Conservation (phyloP, 2,888 invertebrate genomes). For the Platycnemis pennipes region DNA sequence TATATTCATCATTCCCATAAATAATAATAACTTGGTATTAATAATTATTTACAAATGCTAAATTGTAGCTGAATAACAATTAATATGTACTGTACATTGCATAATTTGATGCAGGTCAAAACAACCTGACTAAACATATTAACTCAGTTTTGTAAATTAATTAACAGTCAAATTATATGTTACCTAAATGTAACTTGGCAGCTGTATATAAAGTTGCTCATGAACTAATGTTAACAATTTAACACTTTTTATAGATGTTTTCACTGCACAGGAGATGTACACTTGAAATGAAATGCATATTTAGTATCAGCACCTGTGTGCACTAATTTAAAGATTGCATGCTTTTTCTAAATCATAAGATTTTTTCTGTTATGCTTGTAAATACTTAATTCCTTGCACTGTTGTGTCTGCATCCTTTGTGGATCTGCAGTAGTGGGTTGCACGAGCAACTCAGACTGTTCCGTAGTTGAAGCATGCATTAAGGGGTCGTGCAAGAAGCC, state of each 20-base stretch:
- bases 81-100: neutral
- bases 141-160: neutral
- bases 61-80: neutral
- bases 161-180: neutral
- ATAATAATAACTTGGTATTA: neutral
- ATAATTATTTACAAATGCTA: neutral
- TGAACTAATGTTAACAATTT: slow-evolving; percentile 26
- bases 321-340: slow-evolving; percentile 57
- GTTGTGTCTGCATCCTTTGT: slow-evolving; percentile 64
- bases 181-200: neutral
- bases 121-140: neutral
- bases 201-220: neutral
- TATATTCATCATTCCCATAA: neutral
- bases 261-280: slow-evolving; percentile 50
- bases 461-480: slow-evolving; percentile 92
- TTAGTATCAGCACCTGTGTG: slow-evolving; percentile 56
- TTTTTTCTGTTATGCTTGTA: slow-evolving; percentile 45
- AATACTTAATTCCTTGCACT: slow-evolving; percentile 59
- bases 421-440: slow-evolving; percentile 86
- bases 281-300: slow-evolving; percentile 37
- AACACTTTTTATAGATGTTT: neutral
- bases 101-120: neutral
- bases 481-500: slow-evolving; percentile 92
- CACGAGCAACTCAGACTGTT: slow-evolving; percentile 92
- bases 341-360: slow-evolving; percentile 40